Conservation (phyloP, 2,888 invertebrate species). For the Agrypnus murinus region DNA sequence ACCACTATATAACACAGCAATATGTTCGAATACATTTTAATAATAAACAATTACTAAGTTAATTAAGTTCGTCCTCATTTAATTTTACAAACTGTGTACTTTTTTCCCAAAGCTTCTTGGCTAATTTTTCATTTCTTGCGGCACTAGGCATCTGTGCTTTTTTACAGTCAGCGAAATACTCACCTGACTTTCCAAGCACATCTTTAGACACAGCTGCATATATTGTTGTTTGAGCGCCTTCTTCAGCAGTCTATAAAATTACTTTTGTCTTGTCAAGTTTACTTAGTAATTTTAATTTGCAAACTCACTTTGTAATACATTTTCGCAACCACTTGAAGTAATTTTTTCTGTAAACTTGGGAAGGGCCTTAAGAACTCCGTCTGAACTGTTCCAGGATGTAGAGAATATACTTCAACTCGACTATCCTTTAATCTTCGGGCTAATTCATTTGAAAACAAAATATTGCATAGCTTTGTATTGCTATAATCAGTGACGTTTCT, state of each 20-base stretch:
- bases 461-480: slow-evolving; percentile 67
- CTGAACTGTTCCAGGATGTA: slow-evolving; percentile 67
- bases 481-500: slow-evolving; percentile 56
- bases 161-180: slow-evolving; percentile 87
- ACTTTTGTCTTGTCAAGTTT: too few relatives aligned
- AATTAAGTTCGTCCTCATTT: slow-evolving; percentile 74
- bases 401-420: slow-evolving; percentile 66
- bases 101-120: slow-evolving; percentile 87
- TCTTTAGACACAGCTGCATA: slow-evolving; percentile 85
- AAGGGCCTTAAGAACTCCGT: slow-evolving; percentile 60
- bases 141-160: slow-evolving; percentile 22
- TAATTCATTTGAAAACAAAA: slow-evolving; percentile 66
- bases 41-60: neutral
- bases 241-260: slow-evolving; percentile 80
- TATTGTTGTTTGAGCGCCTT: slow-evolving; percentile 88
- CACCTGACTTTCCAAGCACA: slow-evolving; percentile 80
- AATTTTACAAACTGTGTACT: slow-evolving; percentile 84
- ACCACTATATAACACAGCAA: too few relatives aligned
- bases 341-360: slow-evolving; percentile 31
- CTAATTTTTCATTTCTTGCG: slow-evolving; percentile 69
- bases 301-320: too few relatives aligned
- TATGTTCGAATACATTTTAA: too few relatives aligned
- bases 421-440: slow-evolving; percentile 62
- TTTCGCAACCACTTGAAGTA: neutral
- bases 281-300: too few relatives aligned